These are phyloP conservation scores for Mechanitis messenoides DNA, from an alignment of 2,888 invertebrate species.

Conservation along the genomic window DNA sequence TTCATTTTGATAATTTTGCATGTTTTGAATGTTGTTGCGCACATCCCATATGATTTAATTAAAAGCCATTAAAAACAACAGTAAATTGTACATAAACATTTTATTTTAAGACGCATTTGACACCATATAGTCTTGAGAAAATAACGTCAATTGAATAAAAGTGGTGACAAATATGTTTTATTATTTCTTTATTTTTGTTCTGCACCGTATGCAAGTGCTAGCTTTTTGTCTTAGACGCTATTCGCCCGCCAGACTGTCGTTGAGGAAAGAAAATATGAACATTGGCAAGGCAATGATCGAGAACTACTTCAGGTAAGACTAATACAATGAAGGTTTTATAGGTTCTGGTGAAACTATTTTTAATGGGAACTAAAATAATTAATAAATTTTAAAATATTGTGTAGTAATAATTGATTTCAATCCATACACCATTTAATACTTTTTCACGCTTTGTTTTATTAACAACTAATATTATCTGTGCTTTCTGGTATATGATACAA, in stretches of 20 bases:
- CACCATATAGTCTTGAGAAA: not conserved
- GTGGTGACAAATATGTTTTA: conserved; percentile 13
- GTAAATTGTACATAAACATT: not conserved
- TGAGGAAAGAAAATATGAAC: conserved; percentile 88
- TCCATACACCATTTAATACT: not conserved
- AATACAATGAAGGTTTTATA: not conserved
- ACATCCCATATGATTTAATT: too few relatives aligned
- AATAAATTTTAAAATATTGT: too few relatives aligned
- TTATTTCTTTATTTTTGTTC: conserved; percentile 16
- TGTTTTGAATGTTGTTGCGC: too few relatives aligned
- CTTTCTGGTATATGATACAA: too few relatives aligned
- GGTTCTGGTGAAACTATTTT: too few relatives aligned
- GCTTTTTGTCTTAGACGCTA: conserved; percentile 84
- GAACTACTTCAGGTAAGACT: conserved; percentile 85
- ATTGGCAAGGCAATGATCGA: conserved; percentile 86
- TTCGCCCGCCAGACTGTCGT: conserved; percentile 88
- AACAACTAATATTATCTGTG: too few relatives aligned
- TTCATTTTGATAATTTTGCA: too few relatives aligned
- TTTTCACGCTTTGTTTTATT: too few relatives aligned
- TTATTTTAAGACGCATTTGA: conserved; percentile 13
- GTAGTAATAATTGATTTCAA: too few relatives aligned
- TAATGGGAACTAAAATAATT: too few relatives aligned
- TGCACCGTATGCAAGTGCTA: conserved; percentile 49
- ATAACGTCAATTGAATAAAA: not conserved
- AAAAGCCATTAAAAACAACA: too few relatives aligned